Evolutionary conservation across 1,140 invertebrate species (phyloP), one percentile per base, ranked within the genome.

Genomic region (Drosophila pallidifrons): DNA sequence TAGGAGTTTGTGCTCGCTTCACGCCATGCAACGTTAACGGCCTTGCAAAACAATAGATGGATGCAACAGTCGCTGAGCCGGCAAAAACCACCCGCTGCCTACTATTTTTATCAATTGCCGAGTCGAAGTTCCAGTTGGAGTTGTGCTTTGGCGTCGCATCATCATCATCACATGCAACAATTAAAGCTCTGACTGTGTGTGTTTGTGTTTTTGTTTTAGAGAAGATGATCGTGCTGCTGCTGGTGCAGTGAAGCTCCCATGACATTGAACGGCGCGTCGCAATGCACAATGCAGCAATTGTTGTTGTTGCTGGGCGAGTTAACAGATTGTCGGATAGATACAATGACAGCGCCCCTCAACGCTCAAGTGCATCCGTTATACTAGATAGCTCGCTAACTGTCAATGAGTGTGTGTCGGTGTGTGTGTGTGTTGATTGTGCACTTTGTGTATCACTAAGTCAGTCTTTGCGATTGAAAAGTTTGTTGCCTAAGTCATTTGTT

Each of bases 11-110:
- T 74, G 69, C 55, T 67, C 68, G 75, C 78, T 81, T 81, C 59
- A 90, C 79, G 85, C 85, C 86, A 89, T 89, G 85, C 85, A 90
- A 89, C 85, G 81, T 81, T 89, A 89, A 85, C 86, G 85, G 85
- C 85, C 85, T 89, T 89, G 85, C 81, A 64, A 85, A 86, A 89
- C 85, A 89, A 89, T 89, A 90, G 86, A 88, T 83, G 74, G 64
- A 77, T 69, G 45, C 20, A 25, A 10, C 35, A 38, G 35, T 38
- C 35, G 35, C 35, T 38, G 35, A 38, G 66, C 8, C 35, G 51
- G 47, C 10, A 49, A 49, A 35, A 49, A 35, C 67, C 30, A 32
- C 55, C 67, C 43, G 60, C 69, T 65, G 54, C 60, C 72, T 74
- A 76, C 35, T 58, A 75, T 47, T 81, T 89, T 89, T 81, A 90